phyloP scores from a whole-genome alignment of 2,888 invertebrate species.

The Rotaria socialis region DNA sequence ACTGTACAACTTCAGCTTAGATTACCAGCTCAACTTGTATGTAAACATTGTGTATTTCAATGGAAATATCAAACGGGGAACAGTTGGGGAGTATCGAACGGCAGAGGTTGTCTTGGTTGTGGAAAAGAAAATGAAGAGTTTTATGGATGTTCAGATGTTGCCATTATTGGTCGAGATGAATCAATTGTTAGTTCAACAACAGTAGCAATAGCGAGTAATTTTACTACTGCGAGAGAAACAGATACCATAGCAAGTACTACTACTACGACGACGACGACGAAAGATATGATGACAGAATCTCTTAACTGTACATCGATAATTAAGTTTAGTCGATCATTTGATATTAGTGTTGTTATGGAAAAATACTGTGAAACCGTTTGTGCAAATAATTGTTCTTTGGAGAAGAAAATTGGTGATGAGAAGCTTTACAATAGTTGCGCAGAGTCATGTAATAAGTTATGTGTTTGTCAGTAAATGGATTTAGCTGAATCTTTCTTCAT shows the following conservation, averaged over 20 bases:
- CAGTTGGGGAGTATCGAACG: slow-evolving; percentile 36
- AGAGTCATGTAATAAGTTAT: neutral
- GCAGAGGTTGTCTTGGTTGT: slow-evolving; percentile 39
- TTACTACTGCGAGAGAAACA: too few relatives aligned
- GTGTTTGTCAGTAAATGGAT: neutral
- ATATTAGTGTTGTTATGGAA: neutral
- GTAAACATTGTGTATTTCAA: slow-evolving; percentile 45
- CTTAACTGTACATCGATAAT: neutral
- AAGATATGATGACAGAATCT: neutral
- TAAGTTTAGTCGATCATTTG: neutral
- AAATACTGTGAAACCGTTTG: neutral
- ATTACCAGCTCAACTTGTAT: slow-evolving; percentile 37
- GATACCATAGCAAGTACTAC: neutral
- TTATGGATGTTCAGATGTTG: slow-evolving; percentile 43
- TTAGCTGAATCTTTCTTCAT: too few relatives aligned
- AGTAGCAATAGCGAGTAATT: neutral
- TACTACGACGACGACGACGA: neutral
- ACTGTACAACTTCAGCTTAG: neutral
- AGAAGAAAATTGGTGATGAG: neutral
- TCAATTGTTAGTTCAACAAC: neutral
- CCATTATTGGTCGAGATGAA: neutral
- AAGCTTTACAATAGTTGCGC: neutral
- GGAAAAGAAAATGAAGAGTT: slow-evolving; percentile 44
- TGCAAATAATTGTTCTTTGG: neutral
- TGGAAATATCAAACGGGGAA: slow-evolving; percentile 46